Conservation (phyloP, 2,113 vertebrate species). For the Mesitornis unicolor region DNA sequence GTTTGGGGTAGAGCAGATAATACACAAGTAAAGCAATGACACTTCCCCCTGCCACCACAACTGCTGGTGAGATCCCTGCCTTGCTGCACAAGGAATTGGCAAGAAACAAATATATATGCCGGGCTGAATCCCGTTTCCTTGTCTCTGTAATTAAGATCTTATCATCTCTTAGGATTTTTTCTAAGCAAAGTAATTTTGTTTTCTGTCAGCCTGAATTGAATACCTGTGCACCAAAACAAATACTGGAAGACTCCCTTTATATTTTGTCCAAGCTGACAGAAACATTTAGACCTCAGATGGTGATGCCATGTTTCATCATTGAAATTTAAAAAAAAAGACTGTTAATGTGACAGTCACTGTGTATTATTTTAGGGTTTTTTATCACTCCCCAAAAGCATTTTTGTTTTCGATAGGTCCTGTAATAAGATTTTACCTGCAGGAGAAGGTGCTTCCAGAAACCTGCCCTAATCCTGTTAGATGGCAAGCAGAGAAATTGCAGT, state of each 20-base stretch:
- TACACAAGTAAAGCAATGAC: not conserved
- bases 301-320: not conserved
- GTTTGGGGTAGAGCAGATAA: not conserved
- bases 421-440: conserved; percentile 26
- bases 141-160: conserved; percentile 41
- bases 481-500: not conserved
- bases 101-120: not conserved
- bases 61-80: accelerated
- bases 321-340: not conserved
- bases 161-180: not conserved
- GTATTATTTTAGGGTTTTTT: not conserved
- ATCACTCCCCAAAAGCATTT: conserved; percentile 11
- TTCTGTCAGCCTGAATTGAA: conserved; percentile 34
- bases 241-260: not conserved
- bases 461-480: not conserved
- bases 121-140: not conserved
- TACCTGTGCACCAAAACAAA: not conserved
- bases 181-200: conserved; percentile 30
- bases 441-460: not conserved
- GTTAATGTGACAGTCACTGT: not conserved
- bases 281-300: not conserved
- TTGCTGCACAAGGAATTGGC: not conserved
- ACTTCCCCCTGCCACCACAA: not conserved
- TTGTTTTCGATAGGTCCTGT: not conserved
- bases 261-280: conserved; percentile 9